phyloP scores from a whole-genome alignment of 2,888 invertebrate species.

The Ceriagrion tenellum region DNA sequence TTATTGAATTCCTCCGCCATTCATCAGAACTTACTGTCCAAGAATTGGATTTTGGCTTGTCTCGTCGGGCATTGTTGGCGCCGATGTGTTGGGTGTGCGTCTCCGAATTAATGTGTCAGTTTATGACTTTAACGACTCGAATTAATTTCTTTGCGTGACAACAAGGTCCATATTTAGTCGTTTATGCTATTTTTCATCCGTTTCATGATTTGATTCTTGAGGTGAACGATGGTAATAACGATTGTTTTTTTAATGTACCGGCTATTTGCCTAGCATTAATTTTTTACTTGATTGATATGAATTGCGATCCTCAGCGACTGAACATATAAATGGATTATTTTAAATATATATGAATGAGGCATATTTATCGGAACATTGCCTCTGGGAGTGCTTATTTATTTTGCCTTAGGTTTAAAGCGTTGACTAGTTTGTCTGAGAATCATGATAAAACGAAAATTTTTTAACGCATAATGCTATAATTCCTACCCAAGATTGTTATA shows the following conservation, averaged over 20 bases:
- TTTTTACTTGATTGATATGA: too few species aligned
- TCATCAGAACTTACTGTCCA: conserved; percentile 35
- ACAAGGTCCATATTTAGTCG: background rate
- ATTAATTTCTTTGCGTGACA: background rate
- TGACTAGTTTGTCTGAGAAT: too few species aligned
- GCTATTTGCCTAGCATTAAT: background rate
- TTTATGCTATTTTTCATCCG: background rate
- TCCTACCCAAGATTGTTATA: too few species aligned
- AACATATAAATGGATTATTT: too few species aligned
- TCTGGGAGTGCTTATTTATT: too few species aligned
- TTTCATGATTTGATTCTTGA: background rate
- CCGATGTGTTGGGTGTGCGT: background rate
- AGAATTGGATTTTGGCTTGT: background rate
- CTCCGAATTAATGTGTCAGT: background rate
- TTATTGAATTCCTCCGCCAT: background rate
- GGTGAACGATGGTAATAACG: background rate
- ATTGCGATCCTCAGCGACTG: too few species aligned
- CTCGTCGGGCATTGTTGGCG: background rate
- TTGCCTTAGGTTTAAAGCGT: too few species aligned
- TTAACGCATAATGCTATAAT: too few species aligned
- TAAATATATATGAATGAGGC: too few species aligned
- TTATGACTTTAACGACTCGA: background rate
- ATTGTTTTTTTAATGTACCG: background rate
- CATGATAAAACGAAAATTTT: too few species aligned
- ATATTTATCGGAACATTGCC: too few species aligned